Percentiles rank a stretch among this genome's conserved stretches.
Evolutionary conservation across 2,113 vertebrate genomes (phyloP).

Genomic region (Brachyistius frenatus): DNA sequence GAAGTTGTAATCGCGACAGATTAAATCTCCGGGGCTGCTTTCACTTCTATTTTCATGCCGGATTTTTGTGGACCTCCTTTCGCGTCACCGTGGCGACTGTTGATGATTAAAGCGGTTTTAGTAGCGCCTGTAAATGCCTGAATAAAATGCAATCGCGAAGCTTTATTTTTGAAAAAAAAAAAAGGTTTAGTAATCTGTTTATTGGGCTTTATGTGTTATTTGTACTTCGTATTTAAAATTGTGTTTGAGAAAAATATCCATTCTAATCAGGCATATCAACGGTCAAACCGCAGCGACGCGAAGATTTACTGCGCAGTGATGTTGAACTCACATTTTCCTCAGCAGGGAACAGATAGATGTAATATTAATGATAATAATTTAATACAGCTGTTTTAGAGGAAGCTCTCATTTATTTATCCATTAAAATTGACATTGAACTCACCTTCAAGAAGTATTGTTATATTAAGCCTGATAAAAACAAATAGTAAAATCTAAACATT

Average conservation of each 20-base stretch:
- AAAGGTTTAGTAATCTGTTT: not conserved
- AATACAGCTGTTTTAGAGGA: too few species aligned
- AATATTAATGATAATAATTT: too few species aligned
- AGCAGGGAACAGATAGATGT: too few species aligned
- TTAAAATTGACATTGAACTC: not conserved
- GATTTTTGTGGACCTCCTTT: conserved; percentile 11
- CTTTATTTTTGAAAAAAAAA: too few species aligned
- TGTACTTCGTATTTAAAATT: too few species aligned
- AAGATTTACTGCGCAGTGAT: conserved; percentile 18
- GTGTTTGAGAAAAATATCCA: too few species aligned
- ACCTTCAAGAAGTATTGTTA: too few species aligned
- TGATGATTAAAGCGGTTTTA: conserved; percentile 24
- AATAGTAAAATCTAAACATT: too few species aligned
- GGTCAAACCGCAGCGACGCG: not conserved
- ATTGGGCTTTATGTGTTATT: too few species aligned
- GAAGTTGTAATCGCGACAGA: not conserved
- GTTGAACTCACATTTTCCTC: conserved; percentile 6
- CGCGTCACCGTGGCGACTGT: conserved; percentile 11
- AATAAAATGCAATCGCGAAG: conserved; percentile 2
- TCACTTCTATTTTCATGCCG: conserved; percentile 42
- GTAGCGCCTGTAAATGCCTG: conserved; percentile 32
- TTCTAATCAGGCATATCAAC: conserved; percentile 36
- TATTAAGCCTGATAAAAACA: too few species aligned
- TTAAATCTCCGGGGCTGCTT: not conserved
- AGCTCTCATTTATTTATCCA: too few species aligned